Evolutionary conservation across 2,888 invertebrate genomes (phyloP).

Genomic region (Drosophila ochracea): DNA sequence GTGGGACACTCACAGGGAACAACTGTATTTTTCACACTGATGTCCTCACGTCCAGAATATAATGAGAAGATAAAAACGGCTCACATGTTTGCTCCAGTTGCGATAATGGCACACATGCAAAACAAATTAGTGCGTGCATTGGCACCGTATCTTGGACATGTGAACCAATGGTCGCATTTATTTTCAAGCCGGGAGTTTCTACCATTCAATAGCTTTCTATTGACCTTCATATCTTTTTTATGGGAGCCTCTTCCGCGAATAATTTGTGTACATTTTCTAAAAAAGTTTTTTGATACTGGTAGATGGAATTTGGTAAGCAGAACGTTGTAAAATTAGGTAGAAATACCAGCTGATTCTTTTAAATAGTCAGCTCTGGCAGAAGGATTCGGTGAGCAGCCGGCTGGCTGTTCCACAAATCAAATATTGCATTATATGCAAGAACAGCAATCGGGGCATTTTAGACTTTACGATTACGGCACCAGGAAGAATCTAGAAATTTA

Average conservation of each 20-base stretch:
- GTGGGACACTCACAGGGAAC: constrained; percentile 83
- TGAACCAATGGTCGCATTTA: constrained; percentile 45
- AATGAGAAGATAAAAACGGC: constrained; percentile 79
- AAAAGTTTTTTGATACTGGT: constrained; percentile 86
- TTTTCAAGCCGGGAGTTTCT: constrained; percentile 87
- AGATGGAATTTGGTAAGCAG: constrained; percentile 57
- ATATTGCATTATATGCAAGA: constrained; percentile 76
- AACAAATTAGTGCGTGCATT: constrained; percentile 84
- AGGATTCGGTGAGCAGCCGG: constrained; percentile 63
- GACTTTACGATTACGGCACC: constrained; percentile 68
- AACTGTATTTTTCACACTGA: constrained; percentile 71
- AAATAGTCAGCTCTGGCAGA: constrained; percentile 58
- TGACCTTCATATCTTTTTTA: constrained; percentile 84
- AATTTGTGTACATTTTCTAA: constrained; percentile 87
- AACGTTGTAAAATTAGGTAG: no score
- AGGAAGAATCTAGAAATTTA: constrained; percentile 57
- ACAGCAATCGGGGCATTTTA: constrained; percentile 66
- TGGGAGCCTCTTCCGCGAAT: constrained; percentile 83
- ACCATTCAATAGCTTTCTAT: constrained; percentile 86
- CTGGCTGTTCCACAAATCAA: constrained; percentile 77
- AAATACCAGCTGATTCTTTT: background rate
- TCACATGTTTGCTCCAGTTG: constrained; percentile 80
- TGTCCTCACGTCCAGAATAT: constrained; percentile 74
- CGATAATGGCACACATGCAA: constrained; percentile 86
- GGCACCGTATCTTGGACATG: constrained; percentile 78